Conservation (phyloP, 2,113 vertebrate species). For the Corythoichthys haematopterus region DNA sequence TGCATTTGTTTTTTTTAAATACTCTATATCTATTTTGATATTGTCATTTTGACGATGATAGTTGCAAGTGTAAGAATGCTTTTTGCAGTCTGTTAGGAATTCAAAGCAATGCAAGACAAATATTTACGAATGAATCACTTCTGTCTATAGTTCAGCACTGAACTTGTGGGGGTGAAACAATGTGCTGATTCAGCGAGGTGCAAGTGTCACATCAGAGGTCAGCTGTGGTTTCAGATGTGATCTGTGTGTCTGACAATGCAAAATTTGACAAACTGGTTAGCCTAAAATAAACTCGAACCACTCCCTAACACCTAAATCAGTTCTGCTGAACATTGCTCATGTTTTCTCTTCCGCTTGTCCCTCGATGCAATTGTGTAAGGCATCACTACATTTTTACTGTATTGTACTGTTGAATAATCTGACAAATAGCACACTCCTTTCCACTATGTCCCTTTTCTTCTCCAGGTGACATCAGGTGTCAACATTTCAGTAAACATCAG, state of each 20-base stretch:
- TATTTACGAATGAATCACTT: not conserved
- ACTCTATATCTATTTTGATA: not conserved
- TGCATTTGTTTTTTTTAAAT: not conserved
- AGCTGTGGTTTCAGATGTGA: constrained; percentile 40
- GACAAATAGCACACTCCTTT: constrained; percentile 28
- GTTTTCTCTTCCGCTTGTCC: constrained; percentile 15
- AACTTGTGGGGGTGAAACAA: constrained; percentile 1
- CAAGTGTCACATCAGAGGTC: constrained; percentile 23
- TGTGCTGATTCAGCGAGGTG: constrained; percentile 12
- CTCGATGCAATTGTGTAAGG: constrained; percentile 9
- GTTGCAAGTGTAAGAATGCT: not conserved
- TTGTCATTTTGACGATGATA: not conserved
- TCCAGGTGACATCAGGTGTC: constrained; percentile 11
- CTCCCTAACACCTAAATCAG: constrained; percentile 19
- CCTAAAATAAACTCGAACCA: constrained; percentile 51
- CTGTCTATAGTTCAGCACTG: not conserved
- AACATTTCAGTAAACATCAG: constrained; percentile 5
- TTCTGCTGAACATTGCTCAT: constrained; percentile 11
- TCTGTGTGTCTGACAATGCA: constrained; percentile 12
- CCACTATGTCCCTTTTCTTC: constrained; percentile 5
- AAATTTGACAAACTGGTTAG: constrained; percentile 16
- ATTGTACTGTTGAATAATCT: constrained; percentile 10
- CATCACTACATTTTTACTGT: not conserved
- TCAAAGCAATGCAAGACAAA: not conserved
- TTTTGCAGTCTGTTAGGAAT: not conserved